A percentile compares a stretch with the other conserved stretches of the same genome.
phyloP scores from a whole-genome alignment of 2,888 invertebrate genomes.

The Drosophila histrio region DNA sequence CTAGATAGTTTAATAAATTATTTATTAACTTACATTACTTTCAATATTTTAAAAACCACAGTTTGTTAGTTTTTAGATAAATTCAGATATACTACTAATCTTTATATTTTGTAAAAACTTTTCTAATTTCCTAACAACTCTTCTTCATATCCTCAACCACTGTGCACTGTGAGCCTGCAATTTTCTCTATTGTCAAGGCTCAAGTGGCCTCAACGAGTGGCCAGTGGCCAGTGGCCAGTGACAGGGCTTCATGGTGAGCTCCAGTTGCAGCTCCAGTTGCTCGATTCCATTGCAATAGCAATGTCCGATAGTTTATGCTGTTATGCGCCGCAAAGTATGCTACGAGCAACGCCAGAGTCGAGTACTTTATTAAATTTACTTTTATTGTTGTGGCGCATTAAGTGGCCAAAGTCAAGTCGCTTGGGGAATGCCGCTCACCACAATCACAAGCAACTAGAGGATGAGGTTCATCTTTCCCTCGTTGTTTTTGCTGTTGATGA shows the following conservation, averaged over 20 bases:
- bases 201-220: conserved; percentile 59
- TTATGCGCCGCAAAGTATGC: conserved; percentile 76
- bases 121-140: not conserved
- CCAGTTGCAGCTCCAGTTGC: conserved; percentile 22
- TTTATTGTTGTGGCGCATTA: conserved; percentile 75
- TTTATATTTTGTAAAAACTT: not conserved
- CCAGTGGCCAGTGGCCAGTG: conserved; percentile 8
- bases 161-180: conserved; percentile 43
- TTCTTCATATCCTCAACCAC: not conserved
- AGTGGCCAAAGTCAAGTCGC: conserved; percentile 61
- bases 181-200: conserved; percentile 71
- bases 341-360: conserved; percentile 50
- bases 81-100: too few species aligned
- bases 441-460: conserved; percentile 21
- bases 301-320: conserved; percentile 67
- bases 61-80: too few species aligned
- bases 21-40: not conserved
- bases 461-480: conserved; percentile 4
- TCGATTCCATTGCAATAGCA: conserved; percentile 37
- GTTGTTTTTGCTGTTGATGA: conserved; percentile 34
- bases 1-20: not conserved
- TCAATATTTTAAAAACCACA: too few species aligned
- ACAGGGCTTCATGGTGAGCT: too few species aligned
- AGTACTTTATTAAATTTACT: conserved; percentile 70
- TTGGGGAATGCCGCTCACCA: conserved; percentile 35